phyloP scores from a whole-genome alignment of 2,113 vertebrate species.

The Buteo buteo region DNA sequence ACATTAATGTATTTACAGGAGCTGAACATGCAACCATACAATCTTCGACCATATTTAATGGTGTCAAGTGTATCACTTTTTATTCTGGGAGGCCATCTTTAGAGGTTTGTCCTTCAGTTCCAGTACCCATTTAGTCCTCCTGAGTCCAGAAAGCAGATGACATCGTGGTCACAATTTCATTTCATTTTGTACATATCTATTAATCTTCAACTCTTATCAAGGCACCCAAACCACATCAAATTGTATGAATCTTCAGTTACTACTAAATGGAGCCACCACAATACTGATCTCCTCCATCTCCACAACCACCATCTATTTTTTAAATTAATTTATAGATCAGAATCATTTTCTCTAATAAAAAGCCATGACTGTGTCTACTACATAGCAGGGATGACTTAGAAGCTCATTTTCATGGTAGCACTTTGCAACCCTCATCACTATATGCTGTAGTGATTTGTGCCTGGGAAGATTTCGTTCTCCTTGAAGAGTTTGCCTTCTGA shows the following conservation, averaged over 20 bases:
- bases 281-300: background rate
- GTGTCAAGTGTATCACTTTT: background rate
- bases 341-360: background rate
- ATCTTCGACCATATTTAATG: background rate
- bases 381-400: background rate
- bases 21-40: background rate
- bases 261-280: background rate
- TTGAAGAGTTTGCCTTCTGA: background rate
- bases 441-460: background rate
- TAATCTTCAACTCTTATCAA: background rate
- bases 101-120: background rate
- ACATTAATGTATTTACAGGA: background rate
- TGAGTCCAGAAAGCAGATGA: background rate
- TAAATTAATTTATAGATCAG: background rate
- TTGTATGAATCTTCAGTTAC: background rate
- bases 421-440: background rate
- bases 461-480: background rate
- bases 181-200: background rate
- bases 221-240: background rate
- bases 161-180: background rate
- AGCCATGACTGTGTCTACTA: background rate
- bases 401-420: background rate
- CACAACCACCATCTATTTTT: background rate
- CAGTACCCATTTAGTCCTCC: background rate
- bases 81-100: background rate